These are phyloP conservation scores for Drosophila yooni DNA, from an alignment of 2,888 invertebrate genomes.

Conservation along the genomic window DNA sequence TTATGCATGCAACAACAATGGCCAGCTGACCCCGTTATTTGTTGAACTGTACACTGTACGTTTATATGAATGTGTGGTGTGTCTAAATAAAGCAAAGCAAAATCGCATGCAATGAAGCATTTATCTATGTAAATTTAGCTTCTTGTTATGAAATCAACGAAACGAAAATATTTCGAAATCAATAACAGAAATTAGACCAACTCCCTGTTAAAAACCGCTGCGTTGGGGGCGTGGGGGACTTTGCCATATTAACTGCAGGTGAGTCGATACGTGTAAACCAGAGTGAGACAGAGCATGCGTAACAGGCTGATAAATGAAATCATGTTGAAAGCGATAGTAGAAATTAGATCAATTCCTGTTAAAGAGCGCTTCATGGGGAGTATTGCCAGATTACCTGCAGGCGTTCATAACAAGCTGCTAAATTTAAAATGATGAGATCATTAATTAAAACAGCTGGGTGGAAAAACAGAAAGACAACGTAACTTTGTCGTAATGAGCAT, in stretches of 20 bases:
- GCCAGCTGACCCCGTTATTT: slow-evolving; percentile 76
- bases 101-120: slow-evolving; percentile 57
- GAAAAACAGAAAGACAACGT: slow-evolving; percentile 22
- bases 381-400: background rate
- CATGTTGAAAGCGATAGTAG: slow-evolving; percentile 40
- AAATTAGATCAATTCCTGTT: slow-evolving; percentile 18
- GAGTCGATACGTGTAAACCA: background rate
- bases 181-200: slow-evolving; percentile 32
- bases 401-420: slow-evolving; percentile 1
- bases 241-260: slow-evolving; percentile 19
- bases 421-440: slow-evolving; percentile 39
- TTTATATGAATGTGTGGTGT: slow-evolving; percentile 8
- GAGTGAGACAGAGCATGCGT: slow-evolving; percentile 10
- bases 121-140: slow-evolving; percentile 30
- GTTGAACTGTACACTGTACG: slow-evolving; percentile 69
- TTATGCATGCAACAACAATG: slow-evolving; percentile 63
- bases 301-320: slow-evolving; percentile 46
- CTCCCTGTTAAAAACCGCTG: background rate
- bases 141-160: slow-evolving; percentile 44
- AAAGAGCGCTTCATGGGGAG: background rate
- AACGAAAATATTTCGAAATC: slow-evolving; percentile 58
- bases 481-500: slow-evolving; percentile 48
- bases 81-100: slow-evolving; percentile 33
- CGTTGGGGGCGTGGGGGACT: background rate
- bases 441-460: slow-evolving; percentile 54